Evolutionary conservation across 2,797 vertebrate species (phyloP).

Genomic region (Moxostoma hubbsi): DNA sequence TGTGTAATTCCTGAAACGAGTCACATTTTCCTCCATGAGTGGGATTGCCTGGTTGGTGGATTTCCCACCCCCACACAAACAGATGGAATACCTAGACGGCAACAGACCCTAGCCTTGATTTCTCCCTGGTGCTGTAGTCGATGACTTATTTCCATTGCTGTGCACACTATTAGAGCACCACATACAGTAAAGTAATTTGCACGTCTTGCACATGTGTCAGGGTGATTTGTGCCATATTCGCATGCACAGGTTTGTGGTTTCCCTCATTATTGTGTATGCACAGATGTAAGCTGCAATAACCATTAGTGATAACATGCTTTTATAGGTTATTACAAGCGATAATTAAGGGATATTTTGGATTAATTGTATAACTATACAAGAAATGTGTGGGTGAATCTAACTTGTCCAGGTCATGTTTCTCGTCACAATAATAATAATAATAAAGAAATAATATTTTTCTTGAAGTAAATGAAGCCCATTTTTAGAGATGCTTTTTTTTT

Average conservation of each 20-base stretch:
- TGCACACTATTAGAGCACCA: background rate
- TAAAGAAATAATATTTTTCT: no score
- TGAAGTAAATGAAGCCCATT: no score
- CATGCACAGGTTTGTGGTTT: slow-evolving; percentile 15
- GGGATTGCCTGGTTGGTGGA: slow-evolving; percentile 12
- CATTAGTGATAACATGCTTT: background rate
- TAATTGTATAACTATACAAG: no score
- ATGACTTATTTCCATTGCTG: slow-evolving; percentile 48
- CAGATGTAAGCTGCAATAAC: slow-evolving; percentile 14
- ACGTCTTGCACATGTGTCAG: background rate
- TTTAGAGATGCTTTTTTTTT: no score
- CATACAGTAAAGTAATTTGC: background rate
- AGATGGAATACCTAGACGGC: slow-evolving; percentile 48
- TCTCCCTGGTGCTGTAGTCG: slow-evolving; percentile 42
- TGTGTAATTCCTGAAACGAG: slow-evolving; percentile 32
- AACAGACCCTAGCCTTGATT: slow-evolving; percentile 41
- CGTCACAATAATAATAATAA: no score
- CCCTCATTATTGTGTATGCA: background rate
- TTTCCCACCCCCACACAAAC: slow-evolving; percentile 13
- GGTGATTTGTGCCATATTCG: slow-evolving; percentile 36
- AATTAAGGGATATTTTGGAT: no score
- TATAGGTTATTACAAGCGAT: background rate
- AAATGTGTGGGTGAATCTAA: no score
- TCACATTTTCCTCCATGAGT: slow-evolving; percentile 34
- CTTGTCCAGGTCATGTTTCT: no score